These are phyloP conservation scores for Heliconius himera DNA, from an alignment of 1,140 invertebrate species.

Conservation along the genomic window DNA sequence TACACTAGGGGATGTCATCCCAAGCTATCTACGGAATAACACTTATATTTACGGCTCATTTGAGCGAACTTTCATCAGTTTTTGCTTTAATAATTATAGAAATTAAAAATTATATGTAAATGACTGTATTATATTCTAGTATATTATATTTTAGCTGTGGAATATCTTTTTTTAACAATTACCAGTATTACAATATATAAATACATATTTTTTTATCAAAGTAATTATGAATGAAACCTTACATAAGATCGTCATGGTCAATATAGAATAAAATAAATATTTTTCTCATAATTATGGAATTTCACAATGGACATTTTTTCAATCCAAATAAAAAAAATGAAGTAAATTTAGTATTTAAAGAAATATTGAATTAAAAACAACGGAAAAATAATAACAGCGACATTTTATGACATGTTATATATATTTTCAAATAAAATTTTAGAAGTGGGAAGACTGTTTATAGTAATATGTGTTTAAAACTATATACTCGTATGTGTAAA, in stretches of 20 bases:
- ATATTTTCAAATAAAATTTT: background rate
- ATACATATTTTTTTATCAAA: too few relatives aligned
- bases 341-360: too few relatives aligned
- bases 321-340: too few relatives aligned
- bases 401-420: too few relatives aligned
- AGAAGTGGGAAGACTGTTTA: background rate
- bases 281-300: too few relatives aligned
- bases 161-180: background rate
- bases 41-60: conserved; percentile 53
- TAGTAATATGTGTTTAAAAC: background rate
- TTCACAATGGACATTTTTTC: too few relatives aligned
- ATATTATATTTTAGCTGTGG: background rate
- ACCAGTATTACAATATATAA: too few relatives aligned
- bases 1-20: conserved; percentile 68
- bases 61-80: conserved; percentile 44
- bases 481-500: too few relatives aligned
- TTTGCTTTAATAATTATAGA: conserved; percentile 6
- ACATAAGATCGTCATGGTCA: background rate
- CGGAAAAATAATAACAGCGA: too few relatives aligned
- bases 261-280: too few relatives aligned
- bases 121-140: too few relatives aligned
- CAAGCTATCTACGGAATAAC: conserved; percentile 61
- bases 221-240: background rate
- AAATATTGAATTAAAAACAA: too few relatives aligned
- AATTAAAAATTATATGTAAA: background rate